Base-by-base conservation (phyloP, 2,888 invertebrate species). In the Drosophila atripex region DNA sequence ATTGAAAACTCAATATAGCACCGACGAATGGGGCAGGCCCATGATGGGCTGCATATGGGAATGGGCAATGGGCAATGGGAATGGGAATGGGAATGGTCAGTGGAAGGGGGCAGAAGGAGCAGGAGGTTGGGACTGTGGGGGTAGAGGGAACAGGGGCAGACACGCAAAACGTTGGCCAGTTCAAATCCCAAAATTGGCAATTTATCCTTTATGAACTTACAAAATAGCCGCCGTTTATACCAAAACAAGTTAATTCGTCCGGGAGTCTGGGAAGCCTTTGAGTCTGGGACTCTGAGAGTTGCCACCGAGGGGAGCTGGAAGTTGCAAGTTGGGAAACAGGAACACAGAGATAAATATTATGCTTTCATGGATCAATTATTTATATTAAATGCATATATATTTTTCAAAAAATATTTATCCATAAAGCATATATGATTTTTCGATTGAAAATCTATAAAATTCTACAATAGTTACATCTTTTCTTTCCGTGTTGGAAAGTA, bases 181-280 rank as follows among this genome's bases (percentile, higher is more conserved):
- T 89, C 79, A 88, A 88, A 80, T 89, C 80, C 89, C 88, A 89
- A 88, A 88, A 87, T 89, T 88, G 88, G 88, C 80, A 89, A 89
- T 89, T 88, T 87, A 88, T 88, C 89, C 88, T 89, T 89, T 88
- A 89, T 88, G 89, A 88, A 89, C 89, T 89, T 85, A 87, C 86
- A 89, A 88, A 88, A 89, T 89, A 89, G 89, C 88, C 89, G 88
- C 89, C 86, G 77, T 89, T 89, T 89, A 89, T 88, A 87, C 88
- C 88, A 88, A 88, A 88, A 88, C 88, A 88, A 88, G 88, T 89
- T 89, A 88, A 89, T 88, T 88, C 89, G 88, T 83, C 75, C 79
- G 54, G 66, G 58, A 63, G 69, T 68, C 66, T n/a, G n/a, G n/a
- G 50, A 18, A 30, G 43, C 21, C 18, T 25, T 11, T 54, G 38